phyloP scores from a whole-genome alignment of 1,140 invertebrate genomes.

The Saccostrea echinata region DNA sequence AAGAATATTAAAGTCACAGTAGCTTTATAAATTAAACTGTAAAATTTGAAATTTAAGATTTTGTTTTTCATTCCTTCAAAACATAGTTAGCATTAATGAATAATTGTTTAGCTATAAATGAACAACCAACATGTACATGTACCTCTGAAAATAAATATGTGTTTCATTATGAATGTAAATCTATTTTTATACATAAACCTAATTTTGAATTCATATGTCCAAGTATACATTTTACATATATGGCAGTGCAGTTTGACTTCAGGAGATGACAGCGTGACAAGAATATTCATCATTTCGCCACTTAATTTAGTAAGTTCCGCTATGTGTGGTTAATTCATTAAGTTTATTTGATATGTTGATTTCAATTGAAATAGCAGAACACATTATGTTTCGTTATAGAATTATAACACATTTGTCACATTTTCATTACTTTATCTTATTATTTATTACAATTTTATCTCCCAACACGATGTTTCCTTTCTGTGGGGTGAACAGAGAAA shows the following conservation, averaged over 20 bases:
- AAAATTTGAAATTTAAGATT: slow-evolving; percentile 17
- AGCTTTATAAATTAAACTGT: not conserved
- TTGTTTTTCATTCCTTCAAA: not conserved
- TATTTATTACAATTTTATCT: not conserved
- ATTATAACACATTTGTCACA: not conserved
- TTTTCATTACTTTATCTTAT: not conserved
- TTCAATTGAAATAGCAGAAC: not conserved
- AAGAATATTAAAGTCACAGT: not conserved
- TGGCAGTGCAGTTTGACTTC: not conserved
- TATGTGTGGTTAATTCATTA: not conserved
- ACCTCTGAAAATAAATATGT: too few species aligned
- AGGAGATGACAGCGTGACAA: slow-evolving; percentile 2
- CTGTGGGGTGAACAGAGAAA: not conserved
- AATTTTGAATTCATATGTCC: not conserved
- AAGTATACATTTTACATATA: not conserved
- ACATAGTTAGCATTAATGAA: not conserved
- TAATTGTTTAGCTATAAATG: not conserved
- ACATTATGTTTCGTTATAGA: not conserved
- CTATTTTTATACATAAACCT: not conserved
- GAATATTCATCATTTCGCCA: slow-evolving; percentile 1
- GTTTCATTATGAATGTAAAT: too few species aligned
- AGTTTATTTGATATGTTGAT: not conserved
- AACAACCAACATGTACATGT: too few species aligned
- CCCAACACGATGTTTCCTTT: not conserved
- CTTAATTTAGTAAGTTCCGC: slow-evolving; percentile 21